Conservation (phyloP, 2,888 invertebrate species). For the Yponomeuta plumbellus region DNA sequence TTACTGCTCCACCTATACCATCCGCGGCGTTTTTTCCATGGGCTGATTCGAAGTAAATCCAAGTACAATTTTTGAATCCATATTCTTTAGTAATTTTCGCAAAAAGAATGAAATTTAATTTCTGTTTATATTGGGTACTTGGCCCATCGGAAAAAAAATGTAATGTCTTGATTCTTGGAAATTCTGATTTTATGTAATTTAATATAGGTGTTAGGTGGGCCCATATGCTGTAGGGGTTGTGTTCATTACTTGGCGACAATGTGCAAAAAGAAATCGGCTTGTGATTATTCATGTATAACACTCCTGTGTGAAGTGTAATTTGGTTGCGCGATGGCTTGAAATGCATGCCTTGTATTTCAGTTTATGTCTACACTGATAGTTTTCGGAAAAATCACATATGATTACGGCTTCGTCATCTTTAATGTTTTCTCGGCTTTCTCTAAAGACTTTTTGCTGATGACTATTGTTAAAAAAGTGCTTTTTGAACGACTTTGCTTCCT, state of each 20-base stretch:
- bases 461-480: constrained; percentile 9
- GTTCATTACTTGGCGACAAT: constrained; percentile 18
- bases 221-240: constrained; percentile 23
- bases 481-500: constrained; percentile 12
- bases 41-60: constrained; percentile 21
- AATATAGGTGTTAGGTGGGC: constrained; percentile 19
- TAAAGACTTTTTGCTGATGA: constrained; percentile 10
- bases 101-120: constrained; percentile 20
- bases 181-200: background rate
- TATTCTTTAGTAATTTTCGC: constrained; percentile 11
- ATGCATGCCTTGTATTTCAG: constrained; percentile 21
- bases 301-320: constrained; percentile 20
- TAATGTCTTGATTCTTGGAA: constrained; percentile 16
- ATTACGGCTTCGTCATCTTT: constrained; percentile 12
- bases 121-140: constrained; percentile 21
- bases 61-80: constrained; percentile 17
- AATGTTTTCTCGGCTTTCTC: constrained; percentile 6
- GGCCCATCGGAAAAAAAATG: constrained; percentile 23
- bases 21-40: constrained; percentile 23
- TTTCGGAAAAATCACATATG: constrained; percentile 20
- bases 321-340: constrained; percentile 20
- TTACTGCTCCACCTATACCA: constrained; percentile 21
- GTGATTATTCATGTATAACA: constrained; percentile 16
- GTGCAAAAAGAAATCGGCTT: constrained; percentile 19
- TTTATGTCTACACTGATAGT: constrained; percentile 19